Evolutionary conservation across 2,113 vertebrate species (phyloP), one percentile per base, ranked within the genome.

Genomic region (Columbina picui): DNA sequence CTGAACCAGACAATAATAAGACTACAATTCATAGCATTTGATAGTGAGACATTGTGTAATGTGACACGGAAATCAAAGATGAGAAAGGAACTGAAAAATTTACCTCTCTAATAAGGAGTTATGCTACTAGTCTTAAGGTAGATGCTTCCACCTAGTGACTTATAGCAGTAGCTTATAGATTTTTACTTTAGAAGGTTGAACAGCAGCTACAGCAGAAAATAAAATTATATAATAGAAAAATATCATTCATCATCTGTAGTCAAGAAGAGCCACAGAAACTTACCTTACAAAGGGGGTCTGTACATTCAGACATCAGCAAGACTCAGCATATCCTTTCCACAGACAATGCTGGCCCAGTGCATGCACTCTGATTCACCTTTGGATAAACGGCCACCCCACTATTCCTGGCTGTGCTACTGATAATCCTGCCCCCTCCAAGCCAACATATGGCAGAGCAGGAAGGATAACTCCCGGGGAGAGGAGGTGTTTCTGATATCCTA

Each of bases 111-210:
- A 74, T 30, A 55, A 57, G 69, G 75, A 91, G 30, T 75, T 73
- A 59, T 10, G 30, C 52, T 80, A 49, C 32, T 59, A 70, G 85
- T 84, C 81, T 92, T 96, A 96, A 97, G 63, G 90, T 78, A 64
- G 88, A 61, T 91, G 83, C 96, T 97, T 97, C 90, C 83, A 96
- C 84, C 87, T 94, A 94, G 84, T 94, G 89, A 93, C 89, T 70
- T 65, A 89, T 0, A 91, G 83, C 52, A 95, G 96, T 69, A 97
- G 78, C 71, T 96, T 90, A n/a, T 49, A 57, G 17, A 57, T 57
- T 94, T 94, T 94, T 85, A 43, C 47, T 86, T 90, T 15, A 78
- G 77, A 82, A 83, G 49, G 36, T 41, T 73, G 49, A 30, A 82
- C 0, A 23, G 64, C 83, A 92, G 90, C 84, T 92, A 61, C 64